A percentile compares a stretch with the other conserved stretches of the same genome.
These are phyloP conservation scores for Antigone vipio DNA, from an alignment of 2,113 vertebrate genomes.

Conservation along the genomic window DNA sequence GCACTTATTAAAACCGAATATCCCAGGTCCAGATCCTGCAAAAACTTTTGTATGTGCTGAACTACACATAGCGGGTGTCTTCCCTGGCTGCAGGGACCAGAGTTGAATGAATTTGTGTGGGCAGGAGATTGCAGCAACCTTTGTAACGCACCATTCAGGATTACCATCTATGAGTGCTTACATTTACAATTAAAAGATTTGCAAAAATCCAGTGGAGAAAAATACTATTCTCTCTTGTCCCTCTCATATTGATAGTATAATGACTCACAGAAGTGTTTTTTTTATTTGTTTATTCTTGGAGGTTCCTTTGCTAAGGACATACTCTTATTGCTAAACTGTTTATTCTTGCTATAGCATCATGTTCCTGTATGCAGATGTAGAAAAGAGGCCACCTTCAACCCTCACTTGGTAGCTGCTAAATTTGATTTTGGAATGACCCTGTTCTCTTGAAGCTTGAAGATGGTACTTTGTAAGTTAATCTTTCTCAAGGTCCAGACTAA, in stretches of 20 bases:
- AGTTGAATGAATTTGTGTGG: rapidly evolving
- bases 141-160: not conserved
- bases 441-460: not conserved
- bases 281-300: not conserved
- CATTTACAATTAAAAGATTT: not conserved
- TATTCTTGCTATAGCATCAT: not conserved
- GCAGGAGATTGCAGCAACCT: not conserved
- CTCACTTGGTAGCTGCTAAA: not conserved
- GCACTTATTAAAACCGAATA: not conserved
- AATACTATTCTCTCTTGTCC: not conserved
- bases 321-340: not conserved
- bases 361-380: not conserved
- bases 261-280: not conserved
- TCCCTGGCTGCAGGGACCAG: not conserved
- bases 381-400: not conserved
- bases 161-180: not conserved
- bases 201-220: not conserved
- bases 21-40: not conserved
- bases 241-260: not conserved
- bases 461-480: not conserved
- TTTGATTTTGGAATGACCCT: not conserved
- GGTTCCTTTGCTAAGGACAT: not conserved
- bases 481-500: not conserved
- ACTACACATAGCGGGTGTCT: not conserved
- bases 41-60: not conserved